phyloP scores from a whole-genome alignment of 1,140 invertebrate genomes.

The Drosophila bocki region DNA sequence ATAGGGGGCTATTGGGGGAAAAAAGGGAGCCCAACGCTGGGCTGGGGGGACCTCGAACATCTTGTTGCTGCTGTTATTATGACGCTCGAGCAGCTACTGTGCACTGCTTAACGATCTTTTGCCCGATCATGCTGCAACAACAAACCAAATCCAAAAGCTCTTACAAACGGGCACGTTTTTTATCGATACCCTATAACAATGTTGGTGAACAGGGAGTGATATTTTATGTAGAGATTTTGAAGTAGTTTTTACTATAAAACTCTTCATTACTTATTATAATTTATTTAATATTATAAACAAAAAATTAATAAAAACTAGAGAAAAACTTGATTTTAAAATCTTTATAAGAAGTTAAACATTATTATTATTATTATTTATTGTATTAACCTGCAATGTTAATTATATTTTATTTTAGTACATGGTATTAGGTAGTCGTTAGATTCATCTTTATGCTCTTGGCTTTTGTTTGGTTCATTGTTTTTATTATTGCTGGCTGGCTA shows the following conservation, averaged over 20 bases:
- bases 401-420: background rate
- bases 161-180: conserved; percentile 70
- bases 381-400: background rate
- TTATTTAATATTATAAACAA: background rate
- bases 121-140: conserved; percentile 77
- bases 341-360: background rate
- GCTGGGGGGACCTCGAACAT: conserved; percentile 53
- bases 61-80: conserved; percentile 83
- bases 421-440: conserved; percentile 5
- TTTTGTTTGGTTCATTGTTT: conserved; percentile 54
- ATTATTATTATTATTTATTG: too few species aligned
- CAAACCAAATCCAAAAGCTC: conserved; percentile 76
- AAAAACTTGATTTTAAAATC: background rate
- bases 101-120: conserved; percentile 81
- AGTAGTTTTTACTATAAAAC: too few species aligned
- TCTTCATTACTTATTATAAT: background rate
- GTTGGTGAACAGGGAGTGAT: background rate
- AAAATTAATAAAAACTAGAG: too few species aligned
- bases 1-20: background rate
- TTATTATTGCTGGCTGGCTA: conserved; percentile 64
- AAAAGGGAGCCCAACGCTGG: background rate
- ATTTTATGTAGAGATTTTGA: background rate
- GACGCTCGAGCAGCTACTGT: conserved; percentile 81
- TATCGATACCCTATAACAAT: conserved; percentile 11
- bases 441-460: conserved; percentile 23